Conservation (phyloP, 2,113 vertebrate species). For the Solea senegalensis region DNA sequence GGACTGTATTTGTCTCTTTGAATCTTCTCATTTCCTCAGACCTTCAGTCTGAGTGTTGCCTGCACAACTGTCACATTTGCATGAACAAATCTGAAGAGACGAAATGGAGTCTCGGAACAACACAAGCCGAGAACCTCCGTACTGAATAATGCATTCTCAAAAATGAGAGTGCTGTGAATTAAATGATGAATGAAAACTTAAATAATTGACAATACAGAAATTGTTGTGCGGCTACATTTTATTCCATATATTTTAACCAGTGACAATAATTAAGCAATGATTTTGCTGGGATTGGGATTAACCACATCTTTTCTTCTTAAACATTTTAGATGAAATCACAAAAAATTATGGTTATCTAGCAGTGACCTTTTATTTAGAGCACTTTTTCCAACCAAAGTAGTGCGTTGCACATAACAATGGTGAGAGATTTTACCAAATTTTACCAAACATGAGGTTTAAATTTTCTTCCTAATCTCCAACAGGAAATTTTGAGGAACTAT, state of each 20-base stretch:
- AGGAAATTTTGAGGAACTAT: not conserved
- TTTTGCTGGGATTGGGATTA: too few species aligned
- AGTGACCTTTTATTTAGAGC: too few species aligned
- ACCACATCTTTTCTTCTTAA: too few species aligned
- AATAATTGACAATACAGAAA: conserved; percentile 27
- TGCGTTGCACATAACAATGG: not conserved
- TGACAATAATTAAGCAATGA: too few species aligned
- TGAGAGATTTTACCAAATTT: too few species aligned
- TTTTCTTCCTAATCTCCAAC: not conserved
- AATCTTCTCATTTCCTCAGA: conserved; percentile 52
- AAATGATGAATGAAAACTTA: conserved; percentile 70
- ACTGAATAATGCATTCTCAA: conserved; percentile 72
- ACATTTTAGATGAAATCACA: too few species aligned
- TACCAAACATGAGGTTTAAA: too few species aligned
- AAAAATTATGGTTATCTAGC: too few species aligned
- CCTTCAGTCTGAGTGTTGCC: conserved; percentile 39
- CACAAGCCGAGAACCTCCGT: conserved; percentile 51
- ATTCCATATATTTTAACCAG: not conserved
- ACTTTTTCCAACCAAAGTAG: too few species aligned
- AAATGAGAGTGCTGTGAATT: conserved; percentile 52
- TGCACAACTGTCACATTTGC: conserved; percentile 63
- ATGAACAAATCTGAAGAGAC: conserved; percentile 67
- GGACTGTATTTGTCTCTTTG: conserved; percentile 35
- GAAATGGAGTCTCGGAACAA: conserved; percentile 69
- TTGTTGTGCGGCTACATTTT: not conserved